Conservation (phyloP, 2,888 invertebrate species). For the Lycaena phlaeas region DNA sequence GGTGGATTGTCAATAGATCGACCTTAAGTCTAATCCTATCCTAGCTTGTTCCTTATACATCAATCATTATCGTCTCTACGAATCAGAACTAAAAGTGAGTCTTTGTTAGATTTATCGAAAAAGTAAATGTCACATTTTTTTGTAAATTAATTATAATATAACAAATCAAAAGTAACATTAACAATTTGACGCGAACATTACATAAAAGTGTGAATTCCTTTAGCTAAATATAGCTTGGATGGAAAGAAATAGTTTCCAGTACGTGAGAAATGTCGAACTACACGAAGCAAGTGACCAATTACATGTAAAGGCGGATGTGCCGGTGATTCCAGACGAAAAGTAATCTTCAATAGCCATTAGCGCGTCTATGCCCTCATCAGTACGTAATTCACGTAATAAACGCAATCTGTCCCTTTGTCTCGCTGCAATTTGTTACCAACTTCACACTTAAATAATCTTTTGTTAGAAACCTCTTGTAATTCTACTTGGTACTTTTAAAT, state of each 20-base stretch:
- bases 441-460: neutral
- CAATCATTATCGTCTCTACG: no score
- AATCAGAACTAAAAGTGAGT: no score
- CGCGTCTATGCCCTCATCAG: slow-evolving; percentile 35
- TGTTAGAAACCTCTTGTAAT: neutral
- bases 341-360: slow-evolving; percentile 47
- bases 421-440: neutral
- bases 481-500: no score
- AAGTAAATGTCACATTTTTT: no score
- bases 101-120: no score
- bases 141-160: no score
- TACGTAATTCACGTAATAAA: slow-evolving; percentile 46
- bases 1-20: no score
- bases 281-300: slow-evolving; percentile 47
- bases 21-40: no score
- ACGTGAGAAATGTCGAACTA: slow-evolving; percentile 29
- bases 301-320: slow-evolving; percentile 41
- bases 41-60: no score
- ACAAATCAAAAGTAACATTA: no score
- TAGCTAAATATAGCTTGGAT: slow-evolving; percentile 1
- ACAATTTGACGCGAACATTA: neutral
- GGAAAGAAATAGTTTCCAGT: slow-evolving; percentile 12
- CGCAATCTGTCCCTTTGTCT: slow-evolving; percentile 23
- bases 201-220: neutral
- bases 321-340: slow-evolving; percentile 41